Evolutionary conservation across 2,113 vertebrate genomes (phyloP), one percentile per base, ranked within the genome.

Genomic region (Galbula dea): DNA sequence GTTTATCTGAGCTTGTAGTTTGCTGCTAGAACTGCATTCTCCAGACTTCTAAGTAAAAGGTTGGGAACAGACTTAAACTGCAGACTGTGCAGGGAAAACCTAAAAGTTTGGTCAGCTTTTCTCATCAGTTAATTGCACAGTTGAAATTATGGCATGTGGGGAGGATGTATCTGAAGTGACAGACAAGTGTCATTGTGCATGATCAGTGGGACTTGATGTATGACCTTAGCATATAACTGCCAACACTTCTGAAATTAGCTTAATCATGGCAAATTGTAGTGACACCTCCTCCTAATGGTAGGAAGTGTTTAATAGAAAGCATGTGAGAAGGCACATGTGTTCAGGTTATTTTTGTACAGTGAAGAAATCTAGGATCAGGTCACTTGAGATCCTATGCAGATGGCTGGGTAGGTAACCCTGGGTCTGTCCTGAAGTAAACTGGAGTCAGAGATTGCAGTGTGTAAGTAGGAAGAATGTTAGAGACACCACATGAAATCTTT

Each of bases 81-180:
- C 39, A 57, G 45, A n/a, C 29, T 1, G 0, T 49, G 11, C 39
- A 73, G n/a, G 30, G 43, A 59, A 54, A 72, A 29, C n/a, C 59
- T 55, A 11, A 26, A 59, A 68, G 48, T 34, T 29, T 66, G 69
- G 10, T 9, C 43, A 12, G 29, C 15, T 54, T 54, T 78, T 48
- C 39, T 57, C 6, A 11, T 59, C 16, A 11, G 16, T 45, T 24
- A 15, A 11, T 19, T 68, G 39, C 39, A 7, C 6, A 3, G 32
- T 43, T 76, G 76, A 9, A 21, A 21, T 83, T 3, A 4, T 0
- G 0, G 22, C 3, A 0, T 23, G 30, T 37, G 37, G 46, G 49
- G 17, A 37, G 12, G 76, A 23, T 77, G 27, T 23, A n/a, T 54
- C 30, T 9, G 3, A 24, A 80, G 51, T 67, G 80, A 86, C 36